These are phyloP conservation scores for Neoitamus cyanurus DNA, from an alignment of 2,888 invertebrate genomes.

Conservation along the genomic window DNA sequence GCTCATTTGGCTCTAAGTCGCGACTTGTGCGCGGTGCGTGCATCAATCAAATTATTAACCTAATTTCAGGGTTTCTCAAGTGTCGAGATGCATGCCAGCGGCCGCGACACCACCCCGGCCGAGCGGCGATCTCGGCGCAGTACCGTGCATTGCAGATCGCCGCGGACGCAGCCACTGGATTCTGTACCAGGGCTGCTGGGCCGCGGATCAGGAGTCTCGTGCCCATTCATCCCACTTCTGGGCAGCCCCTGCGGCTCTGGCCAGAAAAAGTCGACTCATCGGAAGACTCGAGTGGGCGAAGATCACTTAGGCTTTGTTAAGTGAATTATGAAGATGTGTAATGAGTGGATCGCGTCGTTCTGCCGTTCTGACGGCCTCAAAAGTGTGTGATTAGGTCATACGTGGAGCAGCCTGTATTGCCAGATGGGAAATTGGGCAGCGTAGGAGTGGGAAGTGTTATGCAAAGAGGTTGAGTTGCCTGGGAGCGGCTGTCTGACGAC, in stretches of 20 bases:
- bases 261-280: slow-evolving; percentile 28
- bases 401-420: slow-evolving; percentile 43
- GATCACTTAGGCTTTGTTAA: slow-evolving; percentile 53
- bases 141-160: background rate
- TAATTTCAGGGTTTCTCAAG: slow-evolving; percentile 47
- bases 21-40: slow-evolving; percentile 48
- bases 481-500: slow-evolving; percentile 18
- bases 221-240: slow-evolving; percentile 5
- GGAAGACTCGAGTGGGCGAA: slow-evolving; percentile 51
- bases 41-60: slow-evolving; percentile 54
- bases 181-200: slow-evolving; percentile 29
- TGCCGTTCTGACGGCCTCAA: slow-evolving; percentile 32
- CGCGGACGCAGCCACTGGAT: background rate
- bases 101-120: slow-evolving; percentile 3
- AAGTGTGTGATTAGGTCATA: slow-evolving; percentile 53
- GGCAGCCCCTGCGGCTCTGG: background rate
- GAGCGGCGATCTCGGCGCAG: background rate
- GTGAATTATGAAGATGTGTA: slow-evolving; percentile 54
- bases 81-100: slow-evolving; percentile 22
- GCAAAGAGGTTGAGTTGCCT: slow-evolving; percentile 34
- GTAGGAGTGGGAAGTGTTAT: slow-evolving; percentile 51
- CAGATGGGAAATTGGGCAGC: slow-evolving; percentile 23
- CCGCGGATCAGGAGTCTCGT: slow-evolving; percentile 22
- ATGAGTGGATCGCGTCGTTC: slow-evolving; percentile 52
- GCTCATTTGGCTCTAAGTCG: slow-evolving; percentile 44